Evolutionary conservation across 2,797 vertebrate species (phyloP).

Genomic region (Danio jaintianensis): DNA sequence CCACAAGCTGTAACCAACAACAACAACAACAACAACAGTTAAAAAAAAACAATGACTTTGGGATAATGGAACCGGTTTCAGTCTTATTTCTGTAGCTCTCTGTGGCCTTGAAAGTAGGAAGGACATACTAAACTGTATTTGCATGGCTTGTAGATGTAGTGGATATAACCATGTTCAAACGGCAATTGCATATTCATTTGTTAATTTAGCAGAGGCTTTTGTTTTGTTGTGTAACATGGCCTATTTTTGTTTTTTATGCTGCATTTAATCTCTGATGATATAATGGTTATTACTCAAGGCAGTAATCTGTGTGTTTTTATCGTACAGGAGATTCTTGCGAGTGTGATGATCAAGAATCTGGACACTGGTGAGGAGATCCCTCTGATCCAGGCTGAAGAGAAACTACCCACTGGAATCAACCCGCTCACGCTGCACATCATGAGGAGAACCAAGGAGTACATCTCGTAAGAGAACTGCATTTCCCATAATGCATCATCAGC

Average conservation of each 20-base stretch:
- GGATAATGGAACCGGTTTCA: background rate
- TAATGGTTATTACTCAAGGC: background rate
- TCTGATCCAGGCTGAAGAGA: slow-evolving; percentile 96
- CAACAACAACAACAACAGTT: background rate
- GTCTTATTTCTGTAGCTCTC: background rate
- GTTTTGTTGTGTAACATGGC: background rate
- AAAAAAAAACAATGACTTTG: background rate
- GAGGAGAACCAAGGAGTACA: slow-evolving; percentile 98
- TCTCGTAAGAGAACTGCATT: slow-evolving; percentile 83
- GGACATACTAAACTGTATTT: background rate
- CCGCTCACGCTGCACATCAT: slow-evolving; percentile 98
- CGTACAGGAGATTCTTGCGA: slow-evolving; percentile 94
- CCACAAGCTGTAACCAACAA: background rate
- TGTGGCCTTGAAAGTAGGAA: background rate
- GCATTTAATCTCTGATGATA: background rate
- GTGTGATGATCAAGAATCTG: slow-evolving; percentile 99
- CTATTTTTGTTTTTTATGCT: slow-evolving; percentile 17
- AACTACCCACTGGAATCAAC: slow-evolving; percentile 96
- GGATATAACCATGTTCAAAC: too few relatives aligned
- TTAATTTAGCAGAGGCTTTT: background rate
- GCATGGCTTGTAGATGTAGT: background rate
- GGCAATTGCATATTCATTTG: background rate
- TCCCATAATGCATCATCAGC: background rate
- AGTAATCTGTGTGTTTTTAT: background rate
- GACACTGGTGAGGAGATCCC: slow-evolving; percentile 99